These are phyloP conservation scores for Spea hammondii DNA, from an alignment of 2,797 vertebrate genomes.

Conservation along the genomic window DNA sequence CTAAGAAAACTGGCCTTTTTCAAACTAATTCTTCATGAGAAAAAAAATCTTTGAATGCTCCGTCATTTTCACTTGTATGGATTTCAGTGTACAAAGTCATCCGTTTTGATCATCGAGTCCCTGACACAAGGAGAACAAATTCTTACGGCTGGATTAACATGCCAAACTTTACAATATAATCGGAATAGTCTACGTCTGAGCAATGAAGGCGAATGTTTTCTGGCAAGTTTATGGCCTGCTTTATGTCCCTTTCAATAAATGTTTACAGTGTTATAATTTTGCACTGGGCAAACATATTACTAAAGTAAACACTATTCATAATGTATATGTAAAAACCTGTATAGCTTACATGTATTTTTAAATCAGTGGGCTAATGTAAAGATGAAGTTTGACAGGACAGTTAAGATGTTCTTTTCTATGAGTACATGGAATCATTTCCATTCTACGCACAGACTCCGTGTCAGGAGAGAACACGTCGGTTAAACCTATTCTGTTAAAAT, in stretches of 20 bases:
- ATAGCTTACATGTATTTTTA: constrained; percentile 32
- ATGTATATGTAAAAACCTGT: constrained; percentile 32
- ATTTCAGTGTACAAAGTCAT: background rate
- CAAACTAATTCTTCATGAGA: background rate
- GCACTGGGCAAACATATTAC: constrained; percentile 41
- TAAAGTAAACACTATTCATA: constrained; percentile 36
- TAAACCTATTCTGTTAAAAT: background rate
- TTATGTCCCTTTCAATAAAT: constrained; percentile 32
- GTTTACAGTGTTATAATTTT: constrained; percentile 44
- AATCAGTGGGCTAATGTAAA: constrained; percentile 41
- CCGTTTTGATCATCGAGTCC: background rate
- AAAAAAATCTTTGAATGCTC: background rate
- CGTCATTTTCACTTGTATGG: background rate
- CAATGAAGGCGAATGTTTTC: constrained; percentile 8
- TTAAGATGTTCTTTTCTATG: constrained; percentile 10
- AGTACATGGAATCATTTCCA: constrained; percentile 24
- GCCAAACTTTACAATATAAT: constrained; percentile 17
- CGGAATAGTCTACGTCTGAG: constrained; percentile 3
- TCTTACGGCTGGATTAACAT: constrained; percentile 12
- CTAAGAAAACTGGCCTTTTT: background rate
- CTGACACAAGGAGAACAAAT: background rate
- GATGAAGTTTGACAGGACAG: background rate
- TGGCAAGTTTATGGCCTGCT: constrained; percentile 15
- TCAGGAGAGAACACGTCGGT: constrained; percentile 8
- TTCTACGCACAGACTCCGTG: background rate